phyloP scores from a whole-genome alignment of 2,797 vertebrate genomes.

The Hemitrygon akajei region DNA sequence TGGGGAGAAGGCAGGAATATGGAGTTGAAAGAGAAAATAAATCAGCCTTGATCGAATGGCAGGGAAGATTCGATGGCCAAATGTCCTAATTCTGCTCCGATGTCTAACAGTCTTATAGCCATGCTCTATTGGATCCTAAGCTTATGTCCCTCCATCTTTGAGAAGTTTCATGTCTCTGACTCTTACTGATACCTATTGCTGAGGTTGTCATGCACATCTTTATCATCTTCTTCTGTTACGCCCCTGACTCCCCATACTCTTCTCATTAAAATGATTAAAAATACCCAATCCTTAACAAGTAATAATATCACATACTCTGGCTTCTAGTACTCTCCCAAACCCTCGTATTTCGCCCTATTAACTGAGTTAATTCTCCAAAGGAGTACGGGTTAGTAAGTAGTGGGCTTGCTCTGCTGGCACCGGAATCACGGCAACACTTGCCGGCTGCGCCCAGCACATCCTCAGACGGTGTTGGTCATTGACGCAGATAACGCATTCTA shows the following conservation, averaged over 20 bases:
- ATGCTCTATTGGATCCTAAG: neutral
- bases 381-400: no score
- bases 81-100: no score
- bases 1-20: no score
- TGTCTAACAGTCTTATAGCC: neutral
- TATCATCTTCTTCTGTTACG: neutral
- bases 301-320: neutral
- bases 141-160: neutral
- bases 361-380: no score
- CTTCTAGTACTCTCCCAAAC: neutral
- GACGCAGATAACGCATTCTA: no score
- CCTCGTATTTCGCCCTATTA: neutral
- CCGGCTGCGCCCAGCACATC: no score
- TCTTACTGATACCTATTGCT: neutral
- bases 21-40: no score
- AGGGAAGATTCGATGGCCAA: no score
- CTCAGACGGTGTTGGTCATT: no score
- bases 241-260: neutral
- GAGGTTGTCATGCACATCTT: neutral
- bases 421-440: no score
- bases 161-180: neutral
- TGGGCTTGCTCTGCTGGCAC: no score
- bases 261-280: neutral
- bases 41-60: no score
- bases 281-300: neutral